Evolutionary conservation across 2,888 invertebrate species (phyloP).

Genomic region (Euspilapteryx auroguttella): DNA sequence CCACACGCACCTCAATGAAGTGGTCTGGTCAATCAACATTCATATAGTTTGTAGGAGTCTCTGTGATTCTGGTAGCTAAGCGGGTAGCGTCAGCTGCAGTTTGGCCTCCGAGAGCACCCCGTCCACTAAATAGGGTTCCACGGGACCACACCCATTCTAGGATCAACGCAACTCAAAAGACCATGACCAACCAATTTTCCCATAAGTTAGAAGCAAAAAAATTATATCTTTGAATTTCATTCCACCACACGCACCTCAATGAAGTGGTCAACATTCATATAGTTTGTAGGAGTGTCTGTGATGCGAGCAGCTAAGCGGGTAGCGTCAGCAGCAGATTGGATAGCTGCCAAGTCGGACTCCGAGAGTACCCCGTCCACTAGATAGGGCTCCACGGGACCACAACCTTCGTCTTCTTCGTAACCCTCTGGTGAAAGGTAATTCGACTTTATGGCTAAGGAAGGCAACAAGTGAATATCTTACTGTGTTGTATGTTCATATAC

Average conservation of each 20-base stretch:
- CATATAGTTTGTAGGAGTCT: slow-evolving; percentile 85
- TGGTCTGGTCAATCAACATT: slow-evolving; percentile 77
- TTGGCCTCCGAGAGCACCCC: slow-evolving; percentile 37
- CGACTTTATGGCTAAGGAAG: too few relatives aligned
- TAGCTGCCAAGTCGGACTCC: slow-evolving; percentile 47
- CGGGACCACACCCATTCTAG: slow-evolving; percentile 11
- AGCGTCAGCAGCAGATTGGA: slow-evolving; percentile 63
- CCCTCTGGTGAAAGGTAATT: too few relatives aligned
- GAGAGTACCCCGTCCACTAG: slow-evolving; percentile 28
- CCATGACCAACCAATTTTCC: too few relatives aligned
- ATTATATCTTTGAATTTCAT: too few relatives aligned
- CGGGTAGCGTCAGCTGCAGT: slow-evolving; percentile 66
- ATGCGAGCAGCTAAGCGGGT: slow-evolving; percentile 77
- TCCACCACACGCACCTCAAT: slow-evolving; percentile 60
- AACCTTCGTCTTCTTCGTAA: slow-evolving; percentile 20
- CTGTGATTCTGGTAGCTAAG: slow-evolving; percentile 79
- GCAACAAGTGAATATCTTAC: too few relatives aligned
- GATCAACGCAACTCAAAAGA: too few relatives aligned
- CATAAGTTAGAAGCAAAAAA: too few relatives aligned
- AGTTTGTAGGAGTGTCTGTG: slow-evolving; percentile 83
- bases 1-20: slow-evolving; percentile 66
- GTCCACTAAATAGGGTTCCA: slow-evolving; percentile 18
- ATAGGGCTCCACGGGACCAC: slow-evolving; percentile 14
- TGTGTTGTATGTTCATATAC: too few relatives aligned
- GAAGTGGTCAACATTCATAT: slow-evolving; percentile 81